phyloP scores from a whole-genome alignment of 2,888 invertebrate genomes.

The Boloria euphrosyne region DNA sequence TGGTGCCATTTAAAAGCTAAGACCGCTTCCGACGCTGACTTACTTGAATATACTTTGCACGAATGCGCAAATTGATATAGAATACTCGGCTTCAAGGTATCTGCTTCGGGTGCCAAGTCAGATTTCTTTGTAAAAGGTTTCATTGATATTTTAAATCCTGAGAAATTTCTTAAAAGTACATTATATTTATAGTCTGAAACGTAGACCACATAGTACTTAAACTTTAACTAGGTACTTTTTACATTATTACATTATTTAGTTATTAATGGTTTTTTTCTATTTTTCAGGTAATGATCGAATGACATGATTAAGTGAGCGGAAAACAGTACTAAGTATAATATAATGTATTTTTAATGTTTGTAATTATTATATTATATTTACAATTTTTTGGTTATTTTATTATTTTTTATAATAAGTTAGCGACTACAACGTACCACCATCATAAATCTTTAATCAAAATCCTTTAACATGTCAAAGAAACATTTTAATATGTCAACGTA shows the following conservation, averaged over 20 bases:
- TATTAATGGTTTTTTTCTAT: background rate
- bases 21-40: constrained; percentile 58
- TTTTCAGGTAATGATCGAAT: constrained; percentile 11
- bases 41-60: constrained; percentile 77
- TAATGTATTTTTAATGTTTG: no score
- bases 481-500: constrained; percentile 33
- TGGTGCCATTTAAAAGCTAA: constrained; percentile 73
- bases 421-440: no score
- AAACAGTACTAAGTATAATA: no score
- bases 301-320: no score
- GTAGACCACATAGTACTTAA: no score
- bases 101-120: constrained; percentile 49
- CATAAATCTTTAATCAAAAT: background rate
- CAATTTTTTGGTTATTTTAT: no score
- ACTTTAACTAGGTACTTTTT: background rate
- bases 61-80: constrained; percentile 78
- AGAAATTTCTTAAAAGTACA: background rate
- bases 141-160: constrained; percentile 16
- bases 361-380: no score
- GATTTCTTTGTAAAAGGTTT: constrained; percentile 32
- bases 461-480: constrained; percentile 4
- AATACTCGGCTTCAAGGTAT: constrained; percentile 72
- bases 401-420: no score
- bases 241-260: background rate
- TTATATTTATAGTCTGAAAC: no score